Percentiles rank a stretch among this genome's conserved stretches.
phyloP scores from a whole-genome alignment of 2,113 vertebrate species.

The Pheucticus melanocephalus region DNA sequence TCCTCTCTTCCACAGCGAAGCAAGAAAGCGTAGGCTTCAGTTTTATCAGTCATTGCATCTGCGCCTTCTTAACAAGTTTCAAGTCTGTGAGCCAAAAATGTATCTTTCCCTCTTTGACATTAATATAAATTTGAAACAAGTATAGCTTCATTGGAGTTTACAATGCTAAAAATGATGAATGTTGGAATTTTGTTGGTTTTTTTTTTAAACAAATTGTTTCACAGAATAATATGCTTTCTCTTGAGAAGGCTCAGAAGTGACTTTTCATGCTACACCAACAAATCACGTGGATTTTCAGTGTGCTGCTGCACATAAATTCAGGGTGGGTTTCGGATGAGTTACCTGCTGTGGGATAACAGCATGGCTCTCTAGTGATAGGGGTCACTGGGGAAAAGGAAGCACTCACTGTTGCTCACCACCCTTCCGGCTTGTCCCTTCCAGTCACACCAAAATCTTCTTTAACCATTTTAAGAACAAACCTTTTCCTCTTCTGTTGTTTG shows the following conservation, averaged over 20 bases:
- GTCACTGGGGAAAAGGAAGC: not conserved
- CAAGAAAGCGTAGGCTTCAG: not conserved
- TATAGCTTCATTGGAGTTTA: not conserved
- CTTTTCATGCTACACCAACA: not conserved
- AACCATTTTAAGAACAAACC: not conserved
- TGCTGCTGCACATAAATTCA: not conserved
- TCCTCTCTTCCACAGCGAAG: slow-evolving; percentile 32
- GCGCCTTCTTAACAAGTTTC: not conserved
- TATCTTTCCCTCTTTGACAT: not conserved
- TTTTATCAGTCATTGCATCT: slow-evolving; percentile 12
- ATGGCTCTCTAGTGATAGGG: not conserved
- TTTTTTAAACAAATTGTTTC: not conserved
- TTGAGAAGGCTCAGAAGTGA: not conserved
- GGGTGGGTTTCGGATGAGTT: not conserved
- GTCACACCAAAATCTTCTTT: not conserved
- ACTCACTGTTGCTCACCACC: not conserved
- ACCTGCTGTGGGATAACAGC: not conserved
- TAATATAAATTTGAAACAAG: slow-evolving; percentile 23
- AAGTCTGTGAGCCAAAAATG: not conserved
- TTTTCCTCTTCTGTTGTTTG: not conserved
- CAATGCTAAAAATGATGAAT: not conserved
- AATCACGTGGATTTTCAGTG: not conserved
- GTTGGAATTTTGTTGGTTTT: not conserved
- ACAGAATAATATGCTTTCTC: not conserved
- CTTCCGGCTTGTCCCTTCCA: not conserved